These are phyloP conservation scores for Andricus curvator DNA, from an alignment of 2,888 invertebrate genomes.

Conservation along the genomic window DNA sequence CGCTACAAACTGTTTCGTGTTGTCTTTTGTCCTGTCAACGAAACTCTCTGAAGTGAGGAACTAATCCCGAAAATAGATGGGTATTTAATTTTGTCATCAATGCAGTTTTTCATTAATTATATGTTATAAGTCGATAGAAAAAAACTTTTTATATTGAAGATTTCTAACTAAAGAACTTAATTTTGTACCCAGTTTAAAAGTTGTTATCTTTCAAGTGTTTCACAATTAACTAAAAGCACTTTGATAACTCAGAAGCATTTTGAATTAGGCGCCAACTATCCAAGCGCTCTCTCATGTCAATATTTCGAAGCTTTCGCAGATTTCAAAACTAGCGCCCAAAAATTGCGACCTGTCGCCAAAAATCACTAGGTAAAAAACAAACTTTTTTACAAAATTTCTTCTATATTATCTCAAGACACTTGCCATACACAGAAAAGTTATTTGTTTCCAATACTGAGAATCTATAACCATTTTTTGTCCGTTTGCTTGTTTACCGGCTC, in stretches of 20 bases:
- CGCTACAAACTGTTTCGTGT: slow-evolving; percentile 44
- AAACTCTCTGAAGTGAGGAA: slow-evolving; percentile 43
- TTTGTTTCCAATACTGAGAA: not conserved
- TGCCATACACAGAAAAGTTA: not conserved
- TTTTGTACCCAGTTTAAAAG: not conserved
- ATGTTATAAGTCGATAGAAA: not conserved
- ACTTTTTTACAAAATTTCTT: not conserved
- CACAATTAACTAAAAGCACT: not conserved
- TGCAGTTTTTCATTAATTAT: not conserved
- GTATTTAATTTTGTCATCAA: not conserved
- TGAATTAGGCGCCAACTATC: not conserved
- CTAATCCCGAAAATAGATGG: not conserved
- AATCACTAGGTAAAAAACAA: slow-evolving; percentile 29
- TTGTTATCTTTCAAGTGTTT: not conserved
- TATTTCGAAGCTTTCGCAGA: not conserved
- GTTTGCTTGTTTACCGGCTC: not conserved
- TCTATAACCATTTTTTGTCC: not conserved
- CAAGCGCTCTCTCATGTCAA: not conserved
- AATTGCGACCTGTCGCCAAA: not conserved
- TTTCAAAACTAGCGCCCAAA: slow-evolving; percentile 26
- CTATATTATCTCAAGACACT: not conserved
- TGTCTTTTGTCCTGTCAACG: slow-evolving; percentile 56
- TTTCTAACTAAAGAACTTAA: not conserved
- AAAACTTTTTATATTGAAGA: not conserved
- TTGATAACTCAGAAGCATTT: not conserved